A percentile compares a stretch with the other conserved stretches of the same genome.
phyloP scores from a whole-genome alignment of 2,113 vertebrate species.

The Pygoscelis antarcticus region DNA sequence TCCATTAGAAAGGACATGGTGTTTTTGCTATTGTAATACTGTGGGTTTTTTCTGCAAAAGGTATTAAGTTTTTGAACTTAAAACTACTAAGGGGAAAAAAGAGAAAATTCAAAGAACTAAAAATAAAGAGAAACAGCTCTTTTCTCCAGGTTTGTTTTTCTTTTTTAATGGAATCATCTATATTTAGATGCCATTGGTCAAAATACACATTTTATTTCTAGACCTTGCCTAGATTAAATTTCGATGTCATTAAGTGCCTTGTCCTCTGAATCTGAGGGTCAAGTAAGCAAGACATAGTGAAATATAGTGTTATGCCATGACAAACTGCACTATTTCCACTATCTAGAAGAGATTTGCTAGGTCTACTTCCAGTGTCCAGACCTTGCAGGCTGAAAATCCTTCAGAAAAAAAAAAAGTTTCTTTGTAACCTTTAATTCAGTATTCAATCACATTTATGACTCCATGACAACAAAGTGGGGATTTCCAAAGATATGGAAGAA shows the following conservation, averaged over 20 bases:
- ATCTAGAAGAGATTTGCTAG: neutral
- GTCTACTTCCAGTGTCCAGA: neutral
- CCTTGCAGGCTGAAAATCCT: neutral
- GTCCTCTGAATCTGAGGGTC: neutral
- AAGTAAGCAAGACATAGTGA: neutral
- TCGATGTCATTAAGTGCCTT: neutral
- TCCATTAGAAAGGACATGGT: conserved; percentile 45
- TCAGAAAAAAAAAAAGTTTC: neutral
- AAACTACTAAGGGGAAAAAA: neutral
- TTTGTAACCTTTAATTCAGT: neutral
- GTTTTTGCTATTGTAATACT: conserved; percentile 14
- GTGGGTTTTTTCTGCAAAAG: neutral
- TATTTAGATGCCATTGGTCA: neutral
- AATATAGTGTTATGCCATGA: neutral
- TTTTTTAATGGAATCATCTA: neutral
- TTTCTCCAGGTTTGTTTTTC: neutral
- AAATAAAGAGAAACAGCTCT: neutral
- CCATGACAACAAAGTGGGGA: neutral
- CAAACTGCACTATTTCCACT: neutral
- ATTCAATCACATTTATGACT: neutral
- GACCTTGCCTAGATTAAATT: neutral
- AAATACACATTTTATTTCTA: neutral
- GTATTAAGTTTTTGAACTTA: conserved; percentile 32
- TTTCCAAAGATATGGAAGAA: neutral
- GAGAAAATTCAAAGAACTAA: neutral